Conservation (phyloP, 1,140 invertebrate species). For the Drosophila bipectinata region DNA sequence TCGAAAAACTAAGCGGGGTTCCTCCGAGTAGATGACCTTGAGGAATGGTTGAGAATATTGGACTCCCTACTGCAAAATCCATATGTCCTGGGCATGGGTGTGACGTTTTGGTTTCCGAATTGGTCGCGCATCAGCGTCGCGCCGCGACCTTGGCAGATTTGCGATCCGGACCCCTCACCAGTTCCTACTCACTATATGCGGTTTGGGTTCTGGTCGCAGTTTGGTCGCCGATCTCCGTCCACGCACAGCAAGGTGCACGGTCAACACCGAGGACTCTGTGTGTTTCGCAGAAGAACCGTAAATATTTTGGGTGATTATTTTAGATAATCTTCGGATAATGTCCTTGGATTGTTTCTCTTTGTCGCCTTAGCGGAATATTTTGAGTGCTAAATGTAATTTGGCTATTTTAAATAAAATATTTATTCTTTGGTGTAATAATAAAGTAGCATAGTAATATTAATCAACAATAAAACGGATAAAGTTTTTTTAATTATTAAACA, state of each 20-base stretch:
- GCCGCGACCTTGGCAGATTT: constrained; percentile 42
- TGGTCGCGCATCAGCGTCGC: constrained; percentile 61
- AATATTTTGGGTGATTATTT: constrained; percentile 83
- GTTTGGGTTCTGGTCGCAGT: constrained; percentile 78
- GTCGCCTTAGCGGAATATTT: background rate
- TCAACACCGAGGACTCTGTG: constrained; percentile 38
- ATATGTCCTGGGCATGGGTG: constrained; percentile 56
- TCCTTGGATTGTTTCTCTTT: constrained; percentile 65
- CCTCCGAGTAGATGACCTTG: constrained; percentile 52
- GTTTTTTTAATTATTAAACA: too few relatives aligned
- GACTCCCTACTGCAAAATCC: constrained; percentile 71
- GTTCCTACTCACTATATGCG: constrained; percentile 55
- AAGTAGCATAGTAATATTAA: too few relatives aligned
- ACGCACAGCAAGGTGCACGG: constrained; percentile 73
- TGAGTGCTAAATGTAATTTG: background rate
- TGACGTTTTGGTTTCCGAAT: constrained; percentile 72
- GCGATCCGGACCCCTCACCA: constrained; percentile 37
- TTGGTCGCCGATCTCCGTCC: constrained; percentile 73
- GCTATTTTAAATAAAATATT: too few relatives aligned
- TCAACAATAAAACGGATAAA: too few relatives aligned
- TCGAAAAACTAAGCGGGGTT: constrained; percentile 62
- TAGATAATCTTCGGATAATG: constrained; percentile 78
- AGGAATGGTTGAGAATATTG: constrained; percentile 15
- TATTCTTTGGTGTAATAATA: too few relatives aligned
- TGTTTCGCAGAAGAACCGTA: constrained; percentile 76